These are phyloP conservation scores for Pseudochirops corinnae DNA, from an alignment of 2,797 vertebrate genomes.

Conservation along the genomic window DNA sequence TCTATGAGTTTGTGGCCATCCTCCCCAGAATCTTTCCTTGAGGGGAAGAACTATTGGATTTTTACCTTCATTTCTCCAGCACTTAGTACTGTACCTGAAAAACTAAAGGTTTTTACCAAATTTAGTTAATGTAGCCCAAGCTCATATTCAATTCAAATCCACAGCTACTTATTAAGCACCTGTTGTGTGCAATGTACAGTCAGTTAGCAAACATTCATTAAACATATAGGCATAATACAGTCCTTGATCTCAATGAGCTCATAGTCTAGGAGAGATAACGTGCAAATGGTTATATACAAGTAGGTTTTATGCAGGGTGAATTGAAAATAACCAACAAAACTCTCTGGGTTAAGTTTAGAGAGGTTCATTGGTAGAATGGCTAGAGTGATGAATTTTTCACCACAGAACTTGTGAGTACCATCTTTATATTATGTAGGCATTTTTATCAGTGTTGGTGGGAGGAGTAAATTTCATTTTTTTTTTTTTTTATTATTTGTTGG, in stretches of 20 bases:
- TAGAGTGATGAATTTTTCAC: background rate
- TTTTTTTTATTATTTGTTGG: background rate
- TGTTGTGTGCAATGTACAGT: background rate
- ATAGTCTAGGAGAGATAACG: background rate
- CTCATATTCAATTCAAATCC: background rate
- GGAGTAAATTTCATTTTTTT: background rate
- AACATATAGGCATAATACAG: background rate
- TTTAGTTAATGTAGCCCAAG: background rate
- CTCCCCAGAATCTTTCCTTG: background rate
- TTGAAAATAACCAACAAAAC: background rate
- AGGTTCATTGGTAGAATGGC: background rate
- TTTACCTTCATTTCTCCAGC: background rate
- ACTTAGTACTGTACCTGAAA: background rate
- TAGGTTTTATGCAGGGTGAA: background rate
- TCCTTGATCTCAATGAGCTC: background rate
- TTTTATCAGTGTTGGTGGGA: background rate
- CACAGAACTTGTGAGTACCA: background rate
- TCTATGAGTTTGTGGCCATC: background rate
- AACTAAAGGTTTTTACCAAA: background rate
- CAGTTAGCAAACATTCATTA: background rate
- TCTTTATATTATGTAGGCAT: background rate
- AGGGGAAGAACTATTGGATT: background rate
- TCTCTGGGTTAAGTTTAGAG: background rate
- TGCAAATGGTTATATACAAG: background rate
- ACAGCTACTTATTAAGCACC: background rate